phyloP scores from a whole-genome alignment of 2,888 invertebrate species.

The Synergus laeviventris region DNA sequence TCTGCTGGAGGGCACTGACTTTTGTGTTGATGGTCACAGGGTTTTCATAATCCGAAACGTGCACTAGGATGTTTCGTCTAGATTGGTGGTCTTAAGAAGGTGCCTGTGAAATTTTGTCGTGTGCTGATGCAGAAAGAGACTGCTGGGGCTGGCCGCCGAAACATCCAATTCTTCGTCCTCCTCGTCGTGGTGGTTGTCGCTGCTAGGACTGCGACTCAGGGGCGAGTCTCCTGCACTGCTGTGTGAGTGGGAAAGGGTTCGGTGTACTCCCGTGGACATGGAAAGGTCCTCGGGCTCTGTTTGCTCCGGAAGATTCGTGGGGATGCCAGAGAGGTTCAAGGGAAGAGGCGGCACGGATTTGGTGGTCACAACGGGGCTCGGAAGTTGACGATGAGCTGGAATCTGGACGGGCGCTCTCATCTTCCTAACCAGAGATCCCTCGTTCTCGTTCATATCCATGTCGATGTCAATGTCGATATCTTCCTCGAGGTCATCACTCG shows the following conservation, averaged over 20 bases:
- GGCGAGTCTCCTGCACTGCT: constrained; percentile 77
- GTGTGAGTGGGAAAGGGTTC: constrained; percentile 74
- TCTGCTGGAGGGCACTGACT: background rate
- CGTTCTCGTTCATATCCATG: constrained; percentile 76
- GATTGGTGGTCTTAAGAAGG: constrained; percentile 52
- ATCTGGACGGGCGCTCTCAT: constrained; percentile 62
- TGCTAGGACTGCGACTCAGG: constrained; percentile 75
- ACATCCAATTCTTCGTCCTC: constrained; percentile 79
- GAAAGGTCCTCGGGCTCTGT: constrained; percentile 95
- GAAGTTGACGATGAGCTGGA: constrained; percentile 56
- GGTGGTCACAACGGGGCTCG: constrained; percentile 67
- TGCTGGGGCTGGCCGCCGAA: constrained; percentile 73
- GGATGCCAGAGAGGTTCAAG: constrained; percentile 78
- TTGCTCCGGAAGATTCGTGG: constrained; percentile 83
- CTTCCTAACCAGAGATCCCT: constrained; percentile 61
- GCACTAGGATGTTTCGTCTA: constrained; percentile 27
- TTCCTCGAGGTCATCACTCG: constrained; percentile 67
- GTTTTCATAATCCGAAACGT: background rate
- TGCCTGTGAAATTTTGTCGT: constrained; percentile 55
- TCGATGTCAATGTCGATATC: constrained; percentile 72
- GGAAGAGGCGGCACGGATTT: constrained; percentile 77
- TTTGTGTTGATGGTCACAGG: background rate
- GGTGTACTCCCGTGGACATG: constrained; percentile 79
- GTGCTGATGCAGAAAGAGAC: constrained; percentile 76
- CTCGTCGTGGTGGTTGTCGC: constrained; percentile 77